Evolutionary conservation across 2,888 invertebrate genomes (phyloP), one percentile per base, ranked within the genome.

Genomic region (Drosophila austrosaltans): DNA sequence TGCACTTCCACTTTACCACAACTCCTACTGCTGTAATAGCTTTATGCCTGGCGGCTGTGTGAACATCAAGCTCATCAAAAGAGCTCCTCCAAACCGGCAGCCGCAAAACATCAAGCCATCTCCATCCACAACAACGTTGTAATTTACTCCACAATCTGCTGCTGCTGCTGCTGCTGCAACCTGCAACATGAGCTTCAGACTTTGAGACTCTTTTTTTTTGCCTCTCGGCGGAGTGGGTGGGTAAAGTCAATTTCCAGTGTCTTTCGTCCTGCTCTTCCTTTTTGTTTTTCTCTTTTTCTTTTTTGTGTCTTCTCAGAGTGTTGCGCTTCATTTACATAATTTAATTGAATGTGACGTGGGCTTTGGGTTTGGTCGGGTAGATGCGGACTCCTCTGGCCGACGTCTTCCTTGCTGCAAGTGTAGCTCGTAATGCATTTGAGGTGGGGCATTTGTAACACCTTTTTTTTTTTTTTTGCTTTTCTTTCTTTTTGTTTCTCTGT

Each of bases 31-130:
- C 72, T 81, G 81, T 91, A 90, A 91, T 90, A 86, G 90, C 87
- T 88, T 90, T 82, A 82, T 90, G 82, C 82, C 91, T 90, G 73
- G 82, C 81, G 91, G 91, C 89, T 91, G 90, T 91, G 91, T 91
- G 91, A 91, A 91, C 91, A 91, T 91, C 81, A 82, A 82, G 81
- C 77, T 78, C 81, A 85, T 84, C 81, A 84, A 76, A 83, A 61
- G 66, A 69, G 63, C 67, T 62, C 63, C 53, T 66, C 67, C 64
- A 57, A 72, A 53, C 53, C 78, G 60, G 62, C 79, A 68, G 69
- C 69, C 72, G 64, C 68, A 67, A 71, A 79, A 61, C 73, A 68
- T 39, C 58, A 64, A 58, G 59, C 66, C 58, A 16, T 60, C 63
- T 16, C 40, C 76, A 62, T 59, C 59, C 56, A 25, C 66, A 64